These are phyloP conservation scores for Matsumurasca onukii DNA, from an alignment of 1,140 invertebrate genomes.

Conservation along the genomic window DNA sequence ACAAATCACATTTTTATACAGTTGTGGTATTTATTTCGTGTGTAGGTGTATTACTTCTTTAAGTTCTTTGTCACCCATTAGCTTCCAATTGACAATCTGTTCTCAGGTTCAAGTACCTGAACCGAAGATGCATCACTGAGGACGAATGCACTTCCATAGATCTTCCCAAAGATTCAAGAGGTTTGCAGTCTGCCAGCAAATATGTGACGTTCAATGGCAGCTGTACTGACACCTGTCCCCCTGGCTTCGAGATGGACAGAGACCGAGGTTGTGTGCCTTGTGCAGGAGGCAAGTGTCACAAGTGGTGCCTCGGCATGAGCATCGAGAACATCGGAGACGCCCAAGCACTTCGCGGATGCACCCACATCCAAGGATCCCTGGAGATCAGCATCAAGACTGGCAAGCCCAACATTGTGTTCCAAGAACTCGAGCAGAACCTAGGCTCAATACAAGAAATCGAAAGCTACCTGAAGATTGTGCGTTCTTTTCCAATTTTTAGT, in stretches of 20 bases:
- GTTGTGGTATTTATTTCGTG: no score
- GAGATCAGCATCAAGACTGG: constrained; percentile 74
- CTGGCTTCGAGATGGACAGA: constrained; percentile 53
- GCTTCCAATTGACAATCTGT: no score
- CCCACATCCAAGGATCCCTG: constrained; percentile 72
- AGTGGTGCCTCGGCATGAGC: constrained; percentile 63
- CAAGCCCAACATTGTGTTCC: constrained; percentile 47
- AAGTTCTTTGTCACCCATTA: no score
- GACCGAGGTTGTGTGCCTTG: constrained; percentile 20
- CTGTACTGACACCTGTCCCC: constrained; percentile 77
- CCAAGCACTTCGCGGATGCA: constrained; percentile 77
- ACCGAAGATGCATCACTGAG: constrained; percentile 70
- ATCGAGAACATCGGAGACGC: constrained; percentile 74
- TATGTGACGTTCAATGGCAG: constrained; percentile 54
- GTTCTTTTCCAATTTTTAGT: constrained; percentile 77
- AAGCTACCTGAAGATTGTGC: constrained; percentile 74
- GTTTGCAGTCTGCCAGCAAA: not conserved
- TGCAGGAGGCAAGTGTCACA: constrained; percentile 53
- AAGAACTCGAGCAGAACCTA: constrained; percentile 72
- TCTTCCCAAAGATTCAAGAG: constrained; percentile 40
- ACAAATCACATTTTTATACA: no score
- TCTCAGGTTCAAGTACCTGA: constrained; percentile 57
- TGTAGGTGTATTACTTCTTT: no score
- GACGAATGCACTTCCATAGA: constrained; percentile 64
- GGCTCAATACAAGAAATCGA: constrained; percentile 75